Base-by-base conservation (phyloP, 1,140 invertebrate genomes). In the Sycobia sp. region DNA sequence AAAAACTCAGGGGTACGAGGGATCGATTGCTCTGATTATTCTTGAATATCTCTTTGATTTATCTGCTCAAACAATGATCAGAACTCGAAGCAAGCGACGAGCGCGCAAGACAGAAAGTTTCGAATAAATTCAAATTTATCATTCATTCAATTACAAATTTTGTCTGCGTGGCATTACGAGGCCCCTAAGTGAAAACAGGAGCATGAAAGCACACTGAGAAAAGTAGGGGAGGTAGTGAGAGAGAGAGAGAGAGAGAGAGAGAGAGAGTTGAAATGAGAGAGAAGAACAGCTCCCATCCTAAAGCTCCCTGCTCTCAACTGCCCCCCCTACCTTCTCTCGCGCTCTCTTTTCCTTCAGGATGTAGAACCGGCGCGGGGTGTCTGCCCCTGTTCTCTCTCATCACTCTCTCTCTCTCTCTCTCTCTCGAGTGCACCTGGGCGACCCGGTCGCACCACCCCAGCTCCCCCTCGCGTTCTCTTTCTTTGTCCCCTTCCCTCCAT, bases 401-500 rank as follows among this genome's bases (percentile, higher is more conserved):
- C n/a, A n/a, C 11, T 25, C 43, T 25, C 23, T 46, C 23, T 46
- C 22, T 46, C 43, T 20, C 43, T 25, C 23, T 46, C 23, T 46
- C 43, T 46, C 43, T 49, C 29, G 20, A 16, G 27, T 16, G 47
- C n/a, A 32, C 14, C 32, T n/a, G n/a, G n/a, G n/a, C n/a, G n/a
- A n/a, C n/a, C n/a, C n/a, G n/a, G n/a, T n/a, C n/a, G n/a, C n/a
- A n/a, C n/a, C n/a, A n/a, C n/a, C n/a, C n/a, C n/a, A n/a, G n/a
- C n/a, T n/a, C n/a, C n/a, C n/a, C n/a, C 11, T 10, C 23, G n/a
- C 27, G 5, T 13, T 49, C 44, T 44, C 55, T 65, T 67, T 61
- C 43, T 68, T 70, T 68, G 67, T 65, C 69, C 66, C 65, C 65
- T 39, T 51, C 47, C 49, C n/a, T 49, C 66, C 57, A 66, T 66